These are phyloP conservation scores for Cephus cinctus DNA, from an alignment of 1,140 invertebrate species.

Conservation along the genomic window DNA sequence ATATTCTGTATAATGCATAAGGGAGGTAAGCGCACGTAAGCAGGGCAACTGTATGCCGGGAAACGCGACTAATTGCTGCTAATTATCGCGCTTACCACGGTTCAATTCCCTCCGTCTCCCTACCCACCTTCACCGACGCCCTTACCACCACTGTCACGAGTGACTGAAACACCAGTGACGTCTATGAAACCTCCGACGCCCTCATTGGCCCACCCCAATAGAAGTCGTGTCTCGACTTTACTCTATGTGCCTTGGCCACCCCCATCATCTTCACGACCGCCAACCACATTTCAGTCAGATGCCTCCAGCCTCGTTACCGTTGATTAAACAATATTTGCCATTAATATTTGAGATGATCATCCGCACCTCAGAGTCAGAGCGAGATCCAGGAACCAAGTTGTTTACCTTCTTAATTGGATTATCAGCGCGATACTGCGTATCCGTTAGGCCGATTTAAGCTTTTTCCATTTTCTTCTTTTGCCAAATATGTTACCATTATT, in stretches of 20 bases:
- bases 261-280: conserved; percentile 15
- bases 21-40: conserved; percentile 31
- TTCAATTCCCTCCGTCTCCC: conserved; percentile 17
- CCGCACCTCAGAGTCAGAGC: conserved; percentile 43
- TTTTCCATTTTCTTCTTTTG: no score
- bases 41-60: conserved; percentile 30
- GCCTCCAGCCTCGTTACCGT: conserved; percentile 39
- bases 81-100: conserved; percentile 52
- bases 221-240: conserved; percentile 17
- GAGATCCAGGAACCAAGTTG: no score
- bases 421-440: no score
- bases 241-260: conserved; percentile 3
- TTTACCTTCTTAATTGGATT: no score
- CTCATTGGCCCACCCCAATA: neutral
- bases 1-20: neutral
- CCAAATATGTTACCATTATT: no score
- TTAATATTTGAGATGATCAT: conserved; percentile 55
- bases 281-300: conserved; percentile 21
- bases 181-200: conserved; percentile 12
- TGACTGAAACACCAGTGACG: conserved; percentile 13
- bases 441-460: neutral
- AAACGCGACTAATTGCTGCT: conserved; percentile 47
- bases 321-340: conserved; percentile 55
- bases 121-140: conserved; percentile 7
- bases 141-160: conserved; percentile 13